Percentiles rank a stretch among this genome's conserved stretches.
Conservation (phyloP, 2,113 vertebrate species). For the Alethe castanea region DNA sequence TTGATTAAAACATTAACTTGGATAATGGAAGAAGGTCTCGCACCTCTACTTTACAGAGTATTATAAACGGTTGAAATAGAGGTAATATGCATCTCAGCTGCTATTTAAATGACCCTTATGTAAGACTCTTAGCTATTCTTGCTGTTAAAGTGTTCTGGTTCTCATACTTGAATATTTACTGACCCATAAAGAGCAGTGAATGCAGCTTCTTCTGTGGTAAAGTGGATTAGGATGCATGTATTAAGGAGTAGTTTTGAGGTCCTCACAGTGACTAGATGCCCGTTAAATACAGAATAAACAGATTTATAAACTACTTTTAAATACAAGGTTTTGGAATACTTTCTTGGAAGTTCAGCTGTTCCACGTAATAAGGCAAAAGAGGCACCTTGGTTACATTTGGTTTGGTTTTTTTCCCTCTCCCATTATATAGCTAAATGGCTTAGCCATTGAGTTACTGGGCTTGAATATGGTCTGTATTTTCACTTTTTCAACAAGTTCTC, state of each 20-base stretch:
- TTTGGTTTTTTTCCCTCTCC: not conserved
- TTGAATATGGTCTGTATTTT: not conserved
- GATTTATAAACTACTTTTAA: not conserved
- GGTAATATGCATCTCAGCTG: not conserved
- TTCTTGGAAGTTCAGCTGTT: not conserved
- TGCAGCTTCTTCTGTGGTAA: not conserved
- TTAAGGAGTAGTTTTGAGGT: not conserved
- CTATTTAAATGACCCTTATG: not conserved
- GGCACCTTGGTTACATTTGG: not conserved
- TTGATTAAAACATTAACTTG: not conserved
- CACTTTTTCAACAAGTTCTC: not conserved
- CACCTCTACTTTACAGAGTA: not conserved
- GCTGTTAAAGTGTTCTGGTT: not conserved
- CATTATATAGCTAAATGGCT: not conserved
- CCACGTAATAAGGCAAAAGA: not conserved
- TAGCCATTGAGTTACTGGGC: not conserved
- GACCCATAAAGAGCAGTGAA: not conserved
- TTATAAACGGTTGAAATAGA: not conserved
- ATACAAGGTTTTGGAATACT: accelerated
- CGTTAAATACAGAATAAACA: not conserved
- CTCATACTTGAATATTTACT: not conserved
- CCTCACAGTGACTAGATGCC: not conserved
- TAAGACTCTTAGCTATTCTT: not conserved
- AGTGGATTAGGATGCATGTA: accelerated
- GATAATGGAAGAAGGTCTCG: not conserved